Conservation (phyloP, 2,113 vertebrate genomes). For the Bolborhynchus lineola region DNA sequence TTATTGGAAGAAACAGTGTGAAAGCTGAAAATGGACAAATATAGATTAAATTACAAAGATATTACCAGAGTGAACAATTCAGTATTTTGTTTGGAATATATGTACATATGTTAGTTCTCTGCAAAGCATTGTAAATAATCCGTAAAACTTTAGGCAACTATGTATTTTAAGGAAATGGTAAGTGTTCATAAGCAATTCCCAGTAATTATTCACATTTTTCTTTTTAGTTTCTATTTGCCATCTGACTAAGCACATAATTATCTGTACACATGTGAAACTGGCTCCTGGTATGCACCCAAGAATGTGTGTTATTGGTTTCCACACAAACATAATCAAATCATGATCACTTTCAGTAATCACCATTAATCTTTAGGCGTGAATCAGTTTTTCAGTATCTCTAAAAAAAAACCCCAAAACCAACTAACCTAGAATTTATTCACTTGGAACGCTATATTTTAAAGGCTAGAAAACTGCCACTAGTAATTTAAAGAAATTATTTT, state of each 20-base stretch:
- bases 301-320: neutral
- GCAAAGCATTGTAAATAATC: neutral
- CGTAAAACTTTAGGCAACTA: neutral
- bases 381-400: neutral
- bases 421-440: neutral
- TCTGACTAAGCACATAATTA: conserved; percentile 19
- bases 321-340: neutral
- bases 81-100: neutral
- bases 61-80: neutral
- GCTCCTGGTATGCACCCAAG: neutral
- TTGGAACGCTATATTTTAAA: neutral
- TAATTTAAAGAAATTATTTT: neutral
- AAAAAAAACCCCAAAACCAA: fast-evolving
- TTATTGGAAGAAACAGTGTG: neutral
- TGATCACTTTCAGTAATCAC: neutral
- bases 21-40: neutral
- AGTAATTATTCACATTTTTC: neutral
- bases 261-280: neutral
- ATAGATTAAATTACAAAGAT: neutral
- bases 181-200: neutral
- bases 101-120: neutral
- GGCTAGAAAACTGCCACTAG: neutral
- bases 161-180: neutral
- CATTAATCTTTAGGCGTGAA: neutral
- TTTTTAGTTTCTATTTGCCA: conserved; percentile 17